These are phyloP conservation scores for Caenorhabditis sp. DNA, from an alignment of 2,888 invertebrate species.

Conservation along the genomic window DNA sequence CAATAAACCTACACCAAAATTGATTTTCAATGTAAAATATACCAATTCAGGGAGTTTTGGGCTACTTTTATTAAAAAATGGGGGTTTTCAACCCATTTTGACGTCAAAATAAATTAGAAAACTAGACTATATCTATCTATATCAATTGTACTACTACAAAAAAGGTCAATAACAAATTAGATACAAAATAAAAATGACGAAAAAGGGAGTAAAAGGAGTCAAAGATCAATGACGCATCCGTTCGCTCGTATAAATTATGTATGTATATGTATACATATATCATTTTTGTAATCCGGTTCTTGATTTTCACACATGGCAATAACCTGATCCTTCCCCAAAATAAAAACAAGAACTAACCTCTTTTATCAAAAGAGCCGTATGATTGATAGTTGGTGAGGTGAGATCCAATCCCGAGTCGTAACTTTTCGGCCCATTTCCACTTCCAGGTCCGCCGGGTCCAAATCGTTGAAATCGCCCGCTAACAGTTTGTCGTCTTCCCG, in stretches of 20 bases:
- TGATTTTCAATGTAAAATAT: too few relatives aligned
- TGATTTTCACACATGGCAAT: background rate
- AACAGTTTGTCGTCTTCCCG: slow-evolving; percentile 28
- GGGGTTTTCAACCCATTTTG: too few relatives aligned
- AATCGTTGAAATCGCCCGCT: slow-evolving; percentile 32
- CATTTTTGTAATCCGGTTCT: background rate
- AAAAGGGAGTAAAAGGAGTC: background rate
- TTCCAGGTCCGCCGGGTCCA: slow-evolving; percentile 17
- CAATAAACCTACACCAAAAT: too few relatives aligned
- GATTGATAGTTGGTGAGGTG: slow-evolving; percentile 50
- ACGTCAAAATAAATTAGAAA: too few relatives aligned
- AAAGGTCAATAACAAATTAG: too few relatives aligned
- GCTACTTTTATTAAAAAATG: too few relatives aligned
- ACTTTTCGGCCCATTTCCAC: slow-evolving; percentile 13
- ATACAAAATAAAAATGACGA: background rate
- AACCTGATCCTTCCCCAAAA: background rate
- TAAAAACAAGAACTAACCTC: slow-evolving; percentile 40
- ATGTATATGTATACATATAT: too few relatives aligned
- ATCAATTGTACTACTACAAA: too few relatives aligned
- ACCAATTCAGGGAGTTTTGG: too few relatives aligned
- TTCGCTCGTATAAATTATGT: too few relatives aligned
- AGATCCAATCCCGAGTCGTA: slow-evolving; percentile 56
- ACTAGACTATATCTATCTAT: too few relatives aligned
- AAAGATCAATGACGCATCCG: background rate
- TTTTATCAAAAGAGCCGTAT: slow-evolving; percentile 54